Conservation (phyloP, 2,797 vertebrate species). For the Coracias cyanogaster region DNA sequence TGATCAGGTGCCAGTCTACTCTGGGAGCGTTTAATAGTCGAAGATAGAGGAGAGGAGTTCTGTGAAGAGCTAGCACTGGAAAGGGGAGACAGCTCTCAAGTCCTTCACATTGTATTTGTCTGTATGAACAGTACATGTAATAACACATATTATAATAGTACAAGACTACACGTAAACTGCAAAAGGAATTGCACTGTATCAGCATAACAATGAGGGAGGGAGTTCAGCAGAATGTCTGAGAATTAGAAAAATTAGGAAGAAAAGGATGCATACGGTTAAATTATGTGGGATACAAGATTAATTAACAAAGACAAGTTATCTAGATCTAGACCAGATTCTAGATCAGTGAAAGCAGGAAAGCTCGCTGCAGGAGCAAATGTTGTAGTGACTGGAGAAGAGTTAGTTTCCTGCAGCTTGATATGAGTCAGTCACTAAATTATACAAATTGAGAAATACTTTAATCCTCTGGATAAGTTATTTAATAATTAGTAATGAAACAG, state of each 20-base stretch:
- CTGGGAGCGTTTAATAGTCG: not conserved
- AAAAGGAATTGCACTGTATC: not conserved
- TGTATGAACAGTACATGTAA: not conserved
- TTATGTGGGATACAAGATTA: not conserved
- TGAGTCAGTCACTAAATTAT: not conserved
- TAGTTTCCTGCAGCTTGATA: not conserved
- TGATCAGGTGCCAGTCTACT: not conserved
- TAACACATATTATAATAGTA: not conserved
- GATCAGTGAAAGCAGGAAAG: not conserved
- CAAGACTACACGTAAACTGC: not conserved
- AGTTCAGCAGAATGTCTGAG: not conserved
- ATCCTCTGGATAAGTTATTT: not conserved
- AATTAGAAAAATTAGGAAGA: not conserved
- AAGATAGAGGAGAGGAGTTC: not conserved
- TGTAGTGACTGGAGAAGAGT: not conserved
- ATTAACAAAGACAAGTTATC: not conserved
- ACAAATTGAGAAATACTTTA: not conserved
- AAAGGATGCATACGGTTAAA: fast-evolving
- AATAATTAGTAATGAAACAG: not conserved
- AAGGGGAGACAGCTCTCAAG: not conserved
- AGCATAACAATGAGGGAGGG: not conserved
- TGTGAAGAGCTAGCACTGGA: not conserved
- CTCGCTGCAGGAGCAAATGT: not conserved
- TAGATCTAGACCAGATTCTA: not conserved
- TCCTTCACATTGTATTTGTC: not conserved